Conservation (phyloP, 2,888 invertebrate genomes). For the Parnassius orleans region DNA sequence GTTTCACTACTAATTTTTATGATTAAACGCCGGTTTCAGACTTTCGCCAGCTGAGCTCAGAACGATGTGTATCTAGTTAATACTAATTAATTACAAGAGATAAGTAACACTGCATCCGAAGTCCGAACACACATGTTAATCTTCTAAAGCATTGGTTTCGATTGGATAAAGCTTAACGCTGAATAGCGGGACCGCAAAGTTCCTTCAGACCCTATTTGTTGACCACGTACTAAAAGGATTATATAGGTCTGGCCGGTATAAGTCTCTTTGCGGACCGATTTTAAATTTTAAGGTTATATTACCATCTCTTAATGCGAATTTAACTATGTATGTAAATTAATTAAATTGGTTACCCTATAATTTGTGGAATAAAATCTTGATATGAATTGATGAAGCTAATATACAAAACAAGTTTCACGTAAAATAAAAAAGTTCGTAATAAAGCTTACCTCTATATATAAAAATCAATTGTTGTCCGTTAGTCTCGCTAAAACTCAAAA, state of each 20-base stretch:
- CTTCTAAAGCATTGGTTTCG: slow-evolving; percentile 6
- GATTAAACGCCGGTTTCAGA: no score
- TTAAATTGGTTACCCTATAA: background rate
- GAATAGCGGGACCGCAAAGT: slow-evolving; percentile 17
- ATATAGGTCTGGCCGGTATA: slow-evolving; percentile 7
- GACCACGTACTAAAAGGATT: slow-evolving; percentile 19
- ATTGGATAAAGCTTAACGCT: slow-evolving; percentile 2
- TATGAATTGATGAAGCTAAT: no score
- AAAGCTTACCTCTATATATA: no score
- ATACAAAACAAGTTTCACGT: no score
- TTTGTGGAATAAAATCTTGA: no score
- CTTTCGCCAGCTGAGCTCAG: no score
- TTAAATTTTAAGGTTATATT: slow-evolving; percentile 6
- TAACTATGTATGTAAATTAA: background rate
- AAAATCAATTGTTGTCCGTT: no score
- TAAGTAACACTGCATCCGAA: background rate
- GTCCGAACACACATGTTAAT: slow-evolving; percentile 11
- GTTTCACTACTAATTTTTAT: no score
- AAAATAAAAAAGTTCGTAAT: no score
- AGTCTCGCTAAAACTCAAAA: no score
- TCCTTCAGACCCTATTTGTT: slow-evolving; percentile 15
- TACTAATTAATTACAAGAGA: background rate
- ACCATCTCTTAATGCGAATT: slow-evolving; percentile 1
- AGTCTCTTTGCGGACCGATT: background rate
- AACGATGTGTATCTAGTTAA: no score